Percentiles rank a stretch among this genome's conserved stretches.
These are phyloP conservation scores for Argyrosomus regius DNA, from an alignment of 2,797 vertebrate genomes.

Conservation along the genomic window DNA sequence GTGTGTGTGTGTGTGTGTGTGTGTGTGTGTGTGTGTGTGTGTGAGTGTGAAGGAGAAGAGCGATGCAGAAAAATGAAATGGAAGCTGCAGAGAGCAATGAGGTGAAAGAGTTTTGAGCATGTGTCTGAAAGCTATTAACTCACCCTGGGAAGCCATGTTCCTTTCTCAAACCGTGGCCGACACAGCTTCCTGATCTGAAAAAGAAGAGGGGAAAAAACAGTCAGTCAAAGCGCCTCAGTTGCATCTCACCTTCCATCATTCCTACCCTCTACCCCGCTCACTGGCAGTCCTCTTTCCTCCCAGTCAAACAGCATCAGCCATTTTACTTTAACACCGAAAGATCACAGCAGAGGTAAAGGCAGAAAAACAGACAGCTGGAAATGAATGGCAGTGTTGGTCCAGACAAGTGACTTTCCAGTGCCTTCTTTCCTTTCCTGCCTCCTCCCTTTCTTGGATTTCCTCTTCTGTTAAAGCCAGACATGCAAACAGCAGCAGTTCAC, in stretches of 20 bases:
- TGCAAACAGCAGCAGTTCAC: slow-evolving; percentile 61
- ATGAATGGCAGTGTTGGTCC: slow-evolving; percentile 6
- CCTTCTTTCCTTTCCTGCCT: slow-evolving; percentile 43
- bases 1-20: not conserved
- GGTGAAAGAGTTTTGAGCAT: not conserved
- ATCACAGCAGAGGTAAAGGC: not conserved
- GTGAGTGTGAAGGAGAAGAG: not conserved
- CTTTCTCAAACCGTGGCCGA: slow-evolving; percentile 84
- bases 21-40: not conserved
- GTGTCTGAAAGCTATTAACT: slow-evolving; percentile 58
- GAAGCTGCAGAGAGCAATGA: not conserved
- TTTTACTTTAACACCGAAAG: slow-evolving; percentile 20
- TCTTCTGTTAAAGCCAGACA: slow-evolving; percentile 54
- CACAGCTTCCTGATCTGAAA: slow-evolving; percentile 89
- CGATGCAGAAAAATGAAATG: not conserved
- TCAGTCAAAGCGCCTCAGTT: slow-evolving; percentile 40
- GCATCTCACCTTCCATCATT: slow-evolving; percentile 10
- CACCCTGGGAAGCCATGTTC: slow-evolving; percentile 90
- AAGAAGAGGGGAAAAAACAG: not conserved
- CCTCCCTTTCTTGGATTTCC: slow-evolving; percentile 53
- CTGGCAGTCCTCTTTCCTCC: slow-evolving; percentile 2
- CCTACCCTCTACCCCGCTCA: not conserved
- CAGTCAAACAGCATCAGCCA: slow-evolving; percentile 24
- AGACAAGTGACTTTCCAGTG: slow-evolving; percentile 26
- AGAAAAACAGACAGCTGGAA: not conserved